Evolutionary conservation across 2,113 vertebrate genomes (phyloP), one percentile per base, ranked within the genome.

Genomic region (Percina caprodes): DNA sequence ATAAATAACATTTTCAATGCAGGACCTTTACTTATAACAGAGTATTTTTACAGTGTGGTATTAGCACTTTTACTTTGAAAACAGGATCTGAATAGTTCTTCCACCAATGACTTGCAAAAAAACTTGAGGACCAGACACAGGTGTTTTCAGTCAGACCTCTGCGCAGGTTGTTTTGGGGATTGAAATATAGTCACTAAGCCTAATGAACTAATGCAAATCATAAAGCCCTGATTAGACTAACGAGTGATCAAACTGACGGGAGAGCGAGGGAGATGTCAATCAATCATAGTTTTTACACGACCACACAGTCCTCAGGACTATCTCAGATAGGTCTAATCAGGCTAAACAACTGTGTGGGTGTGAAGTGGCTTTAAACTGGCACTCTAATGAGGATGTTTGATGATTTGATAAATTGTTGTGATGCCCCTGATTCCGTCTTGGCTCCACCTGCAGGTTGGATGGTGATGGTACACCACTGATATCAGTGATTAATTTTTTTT

Each of bases 361-460:
- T 24, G 15, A 13, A 42, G 4, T 21, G 11, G 14, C n/a, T 45
- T 70, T 19, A 45, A 42, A 70, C n/a, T 15, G 2, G n/a, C 48
- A 3, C 5, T 26, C 24, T 23, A 23, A 8, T 39, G 49, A n/a
- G 49, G 4, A 23, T 10, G 5, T 39, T 42, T 42, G 39, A 42
- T 42, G 10, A 39, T 39, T 39, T 39, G 39, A 39, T 33, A 18
- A 6, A 54, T 12, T 24, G 21, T 18, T 24, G 5, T 19, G 39
- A 59, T 26, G 6, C 3, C 14, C 10, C 46, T 7, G 5, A 51
- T 30, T 61, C 18, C 55, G 30, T 23, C 8, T 15, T 72, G 33
- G 45, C 33, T 30, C 74, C 54, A 52, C 45, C 74, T 73, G 35
- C 69, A 9, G 81, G 75, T 21, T 55, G 69, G 26, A 55, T 39